A percentile compares a stretch with the other conserved stretches of the same genome.
Conservation (phyloP, 2,888 invertebrate genomes). For the Hypena proboscidalis region DNA sequence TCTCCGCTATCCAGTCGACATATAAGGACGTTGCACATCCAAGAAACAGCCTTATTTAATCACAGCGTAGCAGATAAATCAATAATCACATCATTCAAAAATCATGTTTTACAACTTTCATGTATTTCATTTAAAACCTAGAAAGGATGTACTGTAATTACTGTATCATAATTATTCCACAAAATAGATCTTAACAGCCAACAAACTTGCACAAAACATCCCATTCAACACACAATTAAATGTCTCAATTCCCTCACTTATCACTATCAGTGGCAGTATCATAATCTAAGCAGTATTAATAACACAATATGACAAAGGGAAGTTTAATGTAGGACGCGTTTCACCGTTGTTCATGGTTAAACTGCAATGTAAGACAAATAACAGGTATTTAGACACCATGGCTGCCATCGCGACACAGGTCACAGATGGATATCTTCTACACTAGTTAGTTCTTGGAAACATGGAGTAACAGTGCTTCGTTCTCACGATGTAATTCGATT, state of each 20-base stretch:
- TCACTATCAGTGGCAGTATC: neutral
- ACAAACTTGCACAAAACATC: too few relatives aligned
- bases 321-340: slow-evolving; percentile 52
- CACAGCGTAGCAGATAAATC: too few relatives aligned
- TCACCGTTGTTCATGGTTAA: slow-evolving; percentile 61
- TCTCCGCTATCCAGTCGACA: too few relatives aligned
- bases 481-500: slow-evolving; percentile 45
- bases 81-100: too few relatives aligned
- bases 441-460: slow-evolving; percentile 30
- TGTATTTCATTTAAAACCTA: neutral
- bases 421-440: slow-evolving; percentile 64
- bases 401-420: slow-evolving; percentile 55
- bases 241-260: too few relatives aligned
- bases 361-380: slow-evolving; percentile 69
- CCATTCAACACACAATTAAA: too few relatives aligned
- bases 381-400: slow-evolving; percentile 65
- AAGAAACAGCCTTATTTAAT: too few relatives aligned
- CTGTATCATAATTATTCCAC: too few relatives aligned
- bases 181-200: too few relatives aligned
- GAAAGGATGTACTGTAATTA: too few relatives aligned
- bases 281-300: slow-evolving; percentile 8
- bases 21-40: too few relatives aligned
- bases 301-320: slow-evolving; percentile 37
- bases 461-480: slow-evolving; percentile 26
- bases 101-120: neutral